These are phyloP conservation scores for Holacanthella duospinosa DNA, from an alignment of 2,888 invertebrate genomes.

Conservation along the genomic window DNA sequence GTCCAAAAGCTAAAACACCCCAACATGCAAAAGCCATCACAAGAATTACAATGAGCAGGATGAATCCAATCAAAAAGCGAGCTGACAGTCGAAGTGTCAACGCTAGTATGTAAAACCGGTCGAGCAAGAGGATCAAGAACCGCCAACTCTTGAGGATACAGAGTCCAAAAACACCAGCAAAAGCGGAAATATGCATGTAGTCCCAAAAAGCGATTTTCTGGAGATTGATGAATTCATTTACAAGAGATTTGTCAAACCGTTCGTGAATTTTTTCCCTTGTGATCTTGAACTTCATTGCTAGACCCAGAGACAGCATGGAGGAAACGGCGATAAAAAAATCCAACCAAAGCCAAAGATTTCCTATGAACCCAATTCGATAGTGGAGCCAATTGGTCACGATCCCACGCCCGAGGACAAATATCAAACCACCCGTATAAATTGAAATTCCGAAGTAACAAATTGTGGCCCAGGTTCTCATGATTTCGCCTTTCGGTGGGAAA, in stretches of 20 bases:
- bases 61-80: slow-evolving; percentile 12
- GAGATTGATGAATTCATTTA: slow-evolving; percentile 21
- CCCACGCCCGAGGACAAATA: neutral
- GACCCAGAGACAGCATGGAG: slow-evolving; percentile 4
- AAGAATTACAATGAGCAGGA: slow-evolving; percentile 9
- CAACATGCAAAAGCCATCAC: slow-evolving; percentile 18
- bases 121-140: slow-evolving; percentile 18
- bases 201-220: slow-evolving; percentile 20
- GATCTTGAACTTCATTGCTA: slow-evolving; percentile 4
- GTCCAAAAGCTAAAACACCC: slow-evolving; percentile 21
- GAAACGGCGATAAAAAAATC: slow-evolving; percentile 17
- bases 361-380: slow-evolving; percentile 3
- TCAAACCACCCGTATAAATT: neutral
- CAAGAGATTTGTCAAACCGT: slow-evolving; percentile 9
- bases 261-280: neutral
- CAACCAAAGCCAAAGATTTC: slow-evolving; percentile 19
- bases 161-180: slow-evolving; percentile 16
- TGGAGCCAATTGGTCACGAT: neutral
- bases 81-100: slow-evolving; percentile 21
- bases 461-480: neutral
- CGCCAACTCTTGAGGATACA: slow-evolving; percentile 23
- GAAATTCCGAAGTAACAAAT: neutral
- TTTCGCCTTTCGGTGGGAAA: neutral
- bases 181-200: slow-evolving; percentile 12
- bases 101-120: slow-evolving; percentile 19